Conservation (phyloP, 2,797 vertebrate genomes). For the Pangasius macronema region DNA sequence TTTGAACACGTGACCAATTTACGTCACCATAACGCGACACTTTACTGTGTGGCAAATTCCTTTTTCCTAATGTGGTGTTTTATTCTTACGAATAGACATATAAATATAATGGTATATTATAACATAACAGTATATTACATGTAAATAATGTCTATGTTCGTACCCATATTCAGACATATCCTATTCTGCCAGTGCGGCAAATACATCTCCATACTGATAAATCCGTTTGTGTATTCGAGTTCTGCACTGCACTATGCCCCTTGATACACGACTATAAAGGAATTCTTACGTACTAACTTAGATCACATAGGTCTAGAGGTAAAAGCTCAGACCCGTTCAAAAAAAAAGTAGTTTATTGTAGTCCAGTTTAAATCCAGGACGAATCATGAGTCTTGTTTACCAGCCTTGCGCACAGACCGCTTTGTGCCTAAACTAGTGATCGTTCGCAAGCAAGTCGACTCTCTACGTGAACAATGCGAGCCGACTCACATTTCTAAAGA, state of each 20-base stretch:
- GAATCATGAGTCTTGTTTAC: neutral
- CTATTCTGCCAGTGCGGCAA: neutral
- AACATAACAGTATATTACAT: no score
- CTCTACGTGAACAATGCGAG: neutral
- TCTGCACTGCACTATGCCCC: neutral
- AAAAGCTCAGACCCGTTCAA: neutral
- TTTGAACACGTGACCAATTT: neutral
- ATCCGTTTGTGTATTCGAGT: neutral
- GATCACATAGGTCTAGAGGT: neutral
- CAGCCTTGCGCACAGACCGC: neutral
- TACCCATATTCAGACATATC: neutral
- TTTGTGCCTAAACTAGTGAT: no score
- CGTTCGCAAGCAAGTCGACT: neutral
- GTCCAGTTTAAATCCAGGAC: neutral
- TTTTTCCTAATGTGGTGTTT: neutral
- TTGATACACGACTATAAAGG: neutral
- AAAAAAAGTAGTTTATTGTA: neutral
- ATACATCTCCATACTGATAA: neutral
- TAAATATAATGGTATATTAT: no score
- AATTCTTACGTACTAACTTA: neutral
- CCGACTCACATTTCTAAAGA: neutral
- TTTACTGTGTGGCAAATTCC: neutral
- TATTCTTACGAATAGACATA: neutral
- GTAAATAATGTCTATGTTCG: no score
- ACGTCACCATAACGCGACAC: neutral